Evolutionary conservation across 2,113 vertebrate genomes (phyloP), one percentile per base, ranked within the genome.

Genomic region (Entomyzon cyanotis): DNA sequence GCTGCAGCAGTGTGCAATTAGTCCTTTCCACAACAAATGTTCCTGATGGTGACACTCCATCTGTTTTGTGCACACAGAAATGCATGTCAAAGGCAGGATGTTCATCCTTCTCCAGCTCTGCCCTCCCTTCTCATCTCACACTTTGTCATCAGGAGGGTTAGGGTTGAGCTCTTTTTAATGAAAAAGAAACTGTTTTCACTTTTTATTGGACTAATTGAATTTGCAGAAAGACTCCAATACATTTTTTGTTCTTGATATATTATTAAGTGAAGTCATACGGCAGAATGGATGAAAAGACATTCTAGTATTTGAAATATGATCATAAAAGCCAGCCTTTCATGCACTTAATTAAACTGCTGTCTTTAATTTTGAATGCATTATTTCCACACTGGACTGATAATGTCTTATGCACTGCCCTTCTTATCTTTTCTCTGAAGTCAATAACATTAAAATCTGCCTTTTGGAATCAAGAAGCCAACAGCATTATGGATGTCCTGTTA

Each of bases 171-270:
- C 95, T 91, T 96, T 97, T 97, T 96, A 97, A 95, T 97, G 96
- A 98, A 97, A 98, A 97, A 97, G 87, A 96, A 97, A 97, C 97
- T 97, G 87, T 97, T 98, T 97, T 95, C 95, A 92, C 92, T 98
- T 97, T 98, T 97, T 97, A 98, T 95, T 96, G 96, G 93, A 91
- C 94, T 98, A 98, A 98, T 97, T 98, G 98, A 98, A 96, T 97
- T 97, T 97, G 97, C 97, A 97, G 93, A 96, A 97, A 93, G 95
- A 93, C 93, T 97, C 94, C 95, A 96, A 95, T 95, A 86, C 94
- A 87, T 93, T 96, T 97, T 97, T 95, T 88, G 69, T 96, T 97
- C 97, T 97, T 96, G 96, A 97, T 97, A 94, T 97, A 97, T 97
- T 97, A 97, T 94, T 95, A 96, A 98, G 95, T 76, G 71, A 95